phyloP scores from a whole-genome alignment of 2,113 vertebrate species.

The Lontra canadensis region DNA sequence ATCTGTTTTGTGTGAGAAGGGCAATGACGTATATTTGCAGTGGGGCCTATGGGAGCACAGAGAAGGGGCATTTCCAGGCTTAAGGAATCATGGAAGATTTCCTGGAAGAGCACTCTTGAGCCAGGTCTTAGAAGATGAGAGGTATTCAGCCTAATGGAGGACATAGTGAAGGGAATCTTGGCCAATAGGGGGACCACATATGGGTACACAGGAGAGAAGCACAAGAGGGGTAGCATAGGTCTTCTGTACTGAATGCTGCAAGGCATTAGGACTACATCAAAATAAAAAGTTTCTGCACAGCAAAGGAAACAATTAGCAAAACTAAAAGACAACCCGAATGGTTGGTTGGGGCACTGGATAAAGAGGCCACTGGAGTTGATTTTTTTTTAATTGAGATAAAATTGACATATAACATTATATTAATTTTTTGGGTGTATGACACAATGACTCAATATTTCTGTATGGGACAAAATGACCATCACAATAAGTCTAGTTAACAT shows the following conservation, averaged over 20 bases:
- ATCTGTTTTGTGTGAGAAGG: background rate
- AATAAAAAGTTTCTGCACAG: too few relatives aligned
- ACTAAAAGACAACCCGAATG: too few relatives aligned
- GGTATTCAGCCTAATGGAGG: background rate
- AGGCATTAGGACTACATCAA: background rate
- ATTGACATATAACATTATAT: background rate
- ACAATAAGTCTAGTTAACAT: background rate
- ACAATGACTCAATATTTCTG: background rate
- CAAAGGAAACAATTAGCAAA: too few relatives aligned
- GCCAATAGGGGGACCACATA: background rate
- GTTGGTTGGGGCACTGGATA: too few relatives aligned
- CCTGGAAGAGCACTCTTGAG: background rate
- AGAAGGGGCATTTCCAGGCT: background rate
- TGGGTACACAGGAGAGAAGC: background rate
- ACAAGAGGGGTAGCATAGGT: too few relatives aligned
- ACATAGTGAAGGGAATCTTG: background rate
- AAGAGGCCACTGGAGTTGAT: background rate
- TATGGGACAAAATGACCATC: background rate
- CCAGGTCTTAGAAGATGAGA: background rate
- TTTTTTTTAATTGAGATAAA: background rate
- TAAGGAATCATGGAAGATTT: background rate
- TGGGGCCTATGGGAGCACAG: background rate
- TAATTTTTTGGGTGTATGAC: background rate
- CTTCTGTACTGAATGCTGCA: background rate
- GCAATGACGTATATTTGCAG: background rate